These are phyloP conservation scores for Capreolus pygargus DNA, from an alignment of 2,113 vertebrate genomes.

Conservation along the genomic window DNA sequence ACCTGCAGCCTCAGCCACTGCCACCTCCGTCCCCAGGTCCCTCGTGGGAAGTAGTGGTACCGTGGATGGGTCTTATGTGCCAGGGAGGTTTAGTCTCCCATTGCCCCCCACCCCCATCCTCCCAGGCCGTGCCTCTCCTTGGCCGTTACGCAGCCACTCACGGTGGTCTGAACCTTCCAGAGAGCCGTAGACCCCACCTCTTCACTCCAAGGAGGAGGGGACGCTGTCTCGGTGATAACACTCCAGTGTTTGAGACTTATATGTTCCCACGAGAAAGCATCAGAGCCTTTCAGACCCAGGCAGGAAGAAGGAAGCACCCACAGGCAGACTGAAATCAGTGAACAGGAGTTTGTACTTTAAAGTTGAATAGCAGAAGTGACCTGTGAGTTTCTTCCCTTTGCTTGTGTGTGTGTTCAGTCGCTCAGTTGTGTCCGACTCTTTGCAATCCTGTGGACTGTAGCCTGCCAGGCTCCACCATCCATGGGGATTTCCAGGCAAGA, in stretches of 20 bases:
- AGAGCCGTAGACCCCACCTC: background rate
- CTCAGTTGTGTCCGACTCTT: fast-evolving
- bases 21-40: background rate
- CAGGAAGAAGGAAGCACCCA: background rate
- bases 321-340: background rate
- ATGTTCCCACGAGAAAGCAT: background rate
- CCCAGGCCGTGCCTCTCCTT: background rate
- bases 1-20: background rate
- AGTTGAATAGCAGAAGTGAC: background rate
- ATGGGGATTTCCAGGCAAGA: background rate
- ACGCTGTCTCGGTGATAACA: background rate
- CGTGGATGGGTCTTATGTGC: fast-evolving
- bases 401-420: background rate
- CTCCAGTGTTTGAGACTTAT: background rate
- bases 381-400: background rate
- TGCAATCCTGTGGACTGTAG: background rate
- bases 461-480: background rate
- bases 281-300: background rate
- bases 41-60: background rate
- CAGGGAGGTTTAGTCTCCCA: fast-evolving
- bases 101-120: background rate
- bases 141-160: background rate
- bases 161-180: background rate
- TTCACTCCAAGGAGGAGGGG: background rate
- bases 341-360: background rate